A percentile compares a stretch with the other conserved stretches of the same genome.
These are phyloP conservation scores for Dryobates pubescens DNA, from an alignment of 2,797 vertebrate species.

Conservation along the genomic window DNA sequence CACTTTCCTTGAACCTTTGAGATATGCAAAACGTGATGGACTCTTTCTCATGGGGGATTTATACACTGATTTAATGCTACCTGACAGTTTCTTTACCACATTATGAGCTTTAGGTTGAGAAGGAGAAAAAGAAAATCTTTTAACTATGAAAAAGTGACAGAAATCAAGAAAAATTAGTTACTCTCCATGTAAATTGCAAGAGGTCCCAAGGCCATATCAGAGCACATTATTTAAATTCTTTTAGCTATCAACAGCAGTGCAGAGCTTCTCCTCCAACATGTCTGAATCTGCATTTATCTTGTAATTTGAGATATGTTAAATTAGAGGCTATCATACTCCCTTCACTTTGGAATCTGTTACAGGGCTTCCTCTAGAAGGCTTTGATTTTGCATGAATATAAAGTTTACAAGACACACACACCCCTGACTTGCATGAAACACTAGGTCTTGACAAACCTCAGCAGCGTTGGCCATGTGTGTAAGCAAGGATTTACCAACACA, in stretches of 20 bases:
- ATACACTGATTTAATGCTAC: conserved; percentile 59
- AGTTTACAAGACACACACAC: background rate
- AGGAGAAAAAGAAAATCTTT: background rate
- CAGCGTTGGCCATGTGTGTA: rapidly evolving
- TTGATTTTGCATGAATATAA: conserved; percentile 19
- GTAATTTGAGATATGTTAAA: conserved; percentile 27
- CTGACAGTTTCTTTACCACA: conserved; percentile 13
- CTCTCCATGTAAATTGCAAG: conserved; percentile 51
- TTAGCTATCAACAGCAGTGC: background rate
- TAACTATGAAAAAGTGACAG: conserved; percentile 24
- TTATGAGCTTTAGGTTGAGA: conserved; percentile 33
- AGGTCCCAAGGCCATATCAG: conserved; percentile 36
- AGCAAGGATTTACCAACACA: background rate
- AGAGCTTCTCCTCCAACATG: conserved; percentile 1
- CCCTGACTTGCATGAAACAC: background rate
- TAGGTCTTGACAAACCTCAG: background rate
- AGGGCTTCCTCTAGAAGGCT: background rate
- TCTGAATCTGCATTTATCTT: conserved; percentile 22
- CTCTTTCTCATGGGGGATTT: conserved; percentile 57
- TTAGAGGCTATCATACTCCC: background rate
- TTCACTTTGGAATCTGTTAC: conserved; percentile 6
- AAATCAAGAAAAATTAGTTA: conserved; percentile 37
- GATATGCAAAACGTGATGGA: conserved; percentile 53
- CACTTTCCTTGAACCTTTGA: conserved; percentile 44
- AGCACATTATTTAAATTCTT: conserved; percentile 39